Conservation (phyloP, 2,113 vertebrate genomes). For the Pollachius pollachius region DNA sequence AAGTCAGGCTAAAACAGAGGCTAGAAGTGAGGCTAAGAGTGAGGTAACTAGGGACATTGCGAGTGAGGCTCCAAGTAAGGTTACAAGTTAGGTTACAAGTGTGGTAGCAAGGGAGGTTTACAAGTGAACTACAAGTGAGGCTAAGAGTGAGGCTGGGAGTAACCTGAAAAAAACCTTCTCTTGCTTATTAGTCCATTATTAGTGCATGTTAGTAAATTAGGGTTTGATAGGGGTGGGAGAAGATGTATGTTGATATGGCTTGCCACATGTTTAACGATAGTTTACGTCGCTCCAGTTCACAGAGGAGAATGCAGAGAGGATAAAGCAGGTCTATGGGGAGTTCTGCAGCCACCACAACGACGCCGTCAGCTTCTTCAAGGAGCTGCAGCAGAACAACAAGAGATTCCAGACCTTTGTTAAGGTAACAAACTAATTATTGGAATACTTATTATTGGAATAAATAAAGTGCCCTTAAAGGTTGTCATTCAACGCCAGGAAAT, state of each 20-base stretch:
- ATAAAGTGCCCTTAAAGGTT: background rate
- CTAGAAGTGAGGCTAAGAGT: too few relatives aligned
- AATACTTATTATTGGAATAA: slow-evolving; percentile 40
- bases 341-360: slow-evolving; percentile 96
- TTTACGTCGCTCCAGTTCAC: slow-evolving; percentile 79
- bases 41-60: too few relatives aligned
- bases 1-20: background rate
- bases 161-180: background rate
- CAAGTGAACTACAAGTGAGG: too few relatives aligned
- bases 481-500: too few relatives aligned
- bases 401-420: slow-evolving; percentile 94
- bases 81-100: too few relatives aligned
- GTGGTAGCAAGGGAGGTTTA: too few relatives aligned
- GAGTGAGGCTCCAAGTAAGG: too few relatives aligned
- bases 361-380: slow-evolving; percentile 92
- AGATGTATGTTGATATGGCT: too few relatives aligned
- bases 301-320: slow-evolving; percentile 86
- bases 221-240: too few relatives aligned
- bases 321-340: slow-evolving; percentile 91
- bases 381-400: slow-evolving; percentile 91
- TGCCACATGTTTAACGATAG: background rate
- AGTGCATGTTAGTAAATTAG: background rate
- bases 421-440: slow-evolving; percentile 59
- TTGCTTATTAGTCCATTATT: background rate
- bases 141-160: too few relatives aligned